Percentiles rank a stretch among this genome's conserved stretches.
These are phyloP conservation scores for Thermophis baileyi DNA, from an alignment of 2,113 vertebrate species.

Conservation along the genomic window DNA sequence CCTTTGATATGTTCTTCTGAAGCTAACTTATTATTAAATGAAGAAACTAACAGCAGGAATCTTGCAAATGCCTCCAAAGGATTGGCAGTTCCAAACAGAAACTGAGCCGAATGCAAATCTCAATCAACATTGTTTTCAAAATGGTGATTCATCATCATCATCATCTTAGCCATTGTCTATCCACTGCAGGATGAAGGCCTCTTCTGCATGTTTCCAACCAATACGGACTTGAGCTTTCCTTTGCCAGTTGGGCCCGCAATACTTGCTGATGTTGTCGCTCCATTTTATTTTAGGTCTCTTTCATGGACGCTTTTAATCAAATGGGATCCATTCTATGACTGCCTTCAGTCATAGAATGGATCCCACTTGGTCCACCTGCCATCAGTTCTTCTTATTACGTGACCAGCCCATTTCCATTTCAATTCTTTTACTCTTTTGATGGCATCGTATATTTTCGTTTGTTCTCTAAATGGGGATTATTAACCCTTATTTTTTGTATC, in stretches of 20 bases:
- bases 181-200: neutral
- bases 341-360: too few species aligned
- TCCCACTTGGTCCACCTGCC: neutral
- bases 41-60: conserved; percentile 14
- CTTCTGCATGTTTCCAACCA: neutral
- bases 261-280: neutral
- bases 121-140: conserved; percentile 1
- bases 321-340: neutral
- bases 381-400: neutral
- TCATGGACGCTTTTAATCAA: neutral
- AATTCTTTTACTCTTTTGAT: neutral
- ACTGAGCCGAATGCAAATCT: neutral
- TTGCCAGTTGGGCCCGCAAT: neutral
- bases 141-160: neutral
- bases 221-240: neutral
- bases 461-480: neutral
- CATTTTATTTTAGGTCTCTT: neutral
- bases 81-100: conserved; percentile 13
- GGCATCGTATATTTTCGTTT: neutral
- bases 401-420: neutral
- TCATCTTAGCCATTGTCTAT: neutral
- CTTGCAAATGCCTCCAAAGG: conserved; percentile 19
- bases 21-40: conserved; percentile 28
- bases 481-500: neutral
- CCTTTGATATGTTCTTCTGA: neutral